These are phyloP conservation scores for Argynnis bischoffii DNA, from an alignment of 2,888 invertebrate genomes.

Conservation along the genomic window DNA sequence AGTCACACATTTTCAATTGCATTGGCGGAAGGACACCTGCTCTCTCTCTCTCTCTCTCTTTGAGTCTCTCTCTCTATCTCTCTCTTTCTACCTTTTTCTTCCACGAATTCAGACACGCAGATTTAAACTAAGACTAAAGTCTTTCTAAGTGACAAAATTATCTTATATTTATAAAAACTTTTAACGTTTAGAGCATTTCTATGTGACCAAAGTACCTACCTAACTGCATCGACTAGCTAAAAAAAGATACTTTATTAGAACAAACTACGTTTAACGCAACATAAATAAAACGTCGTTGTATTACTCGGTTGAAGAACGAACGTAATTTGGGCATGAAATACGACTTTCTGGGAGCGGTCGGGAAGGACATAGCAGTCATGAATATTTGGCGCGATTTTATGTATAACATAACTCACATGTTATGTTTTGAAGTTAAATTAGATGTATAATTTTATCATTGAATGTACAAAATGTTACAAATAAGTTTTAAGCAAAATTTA, in stretches of 20 bases:
- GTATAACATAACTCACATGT: slow-evolving; percentile 8
- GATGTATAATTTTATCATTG: slow-evolving; percentile 9
- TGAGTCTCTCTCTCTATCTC: too few species aligned
- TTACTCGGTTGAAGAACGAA: slow-evolving; percentile 55
- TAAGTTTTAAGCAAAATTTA: background rate
- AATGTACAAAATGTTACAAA: slow-evolving; percentile 1
- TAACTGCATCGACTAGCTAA: background rate
- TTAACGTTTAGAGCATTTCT: background rate
- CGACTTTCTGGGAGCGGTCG: slow-evolving; percentile 48
- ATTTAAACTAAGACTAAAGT: too few species aligned
- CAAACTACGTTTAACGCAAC: slow-evolving; percentile 51
- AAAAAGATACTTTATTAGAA: slow-evolving; percentile 48
- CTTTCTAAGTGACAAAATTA: too few species aligned
- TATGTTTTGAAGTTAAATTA: slow-evolving; percentile 16
- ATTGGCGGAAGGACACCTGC: too few species aligned
- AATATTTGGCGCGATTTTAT: slow-evolving; percentile 37
- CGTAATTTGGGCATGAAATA: slow-evolving; percentile 69
- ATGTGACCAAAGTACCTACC: background rate
- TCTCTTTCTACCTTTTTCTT: too few species aligned
- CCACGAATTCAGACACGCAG: too few species aligned
- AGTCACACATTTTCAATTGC: too few species aligned
- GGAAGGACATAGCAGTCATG: slow-evolving; percentile 22
- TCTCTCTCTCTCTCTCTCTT: too few species aligned
- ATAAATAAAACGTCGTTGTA: slow-evolving; percentile 57
- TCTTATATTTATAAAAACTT: background rate